Evolutionary conservation across 2,888 invertebrate species (phyloP), one percentile per base, ranked within the genome.

Genomic region (Eupithecia inturbata): DNA sequence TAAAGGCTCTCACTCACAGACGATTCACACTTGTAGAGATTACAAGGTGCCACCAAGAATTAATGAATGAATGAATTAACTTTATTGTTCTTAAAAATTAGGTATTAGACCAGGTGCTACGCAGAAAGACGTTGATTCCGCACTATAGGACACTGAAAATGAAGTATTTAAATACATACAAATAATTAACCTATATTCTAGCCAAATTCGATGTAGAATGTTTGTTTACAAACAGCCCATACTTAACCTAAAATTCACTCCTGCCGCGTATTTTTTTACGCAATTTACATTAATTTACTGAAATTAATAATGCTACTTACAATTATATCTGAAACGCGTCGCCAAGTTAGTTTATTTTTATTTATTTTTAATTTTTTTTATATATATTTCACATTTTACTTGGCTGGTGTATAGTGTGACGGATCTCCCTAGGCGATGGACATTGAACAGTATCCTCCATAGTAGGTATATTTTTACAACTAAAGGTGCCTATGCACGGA

Each of bases 1-100:
- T 73, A 62, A 62, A 62, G 62, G 31, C 57, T 26, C 19, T 62
- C 19, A 31, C 28, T 19, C 62, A 62, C 62, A 62, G 62, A 31
- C 62, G 31, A 57, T 57, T 60, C 28, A 16, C 19, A 19, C n/a
- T 60, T 60, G 28, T 60, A 28, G 60, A 60, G 28, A 16, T 60
- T 60, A 53, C 5, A 14, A 5, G 28, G 0, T 19, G 45, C 3
- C 28, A 19, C 16, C 9, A 19, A 16, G 60, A 60, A 28, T 16
- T 16, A 53, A 22, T 53, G 53, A 53, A 22, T 22, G 22, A 53
- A 22, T n/a, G 49, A 49, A 49, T 49, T 2, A 6, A 53, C 3
- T 10, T 53, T 53, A 53, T 10, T 10, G 53, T 12, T 22, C n/a
- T n/a, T 12, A 12, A 22, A 53, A 3, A n/a, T 49, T n/a, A n/a